phyloP scores from a whole-genome alignment of 2,888 invertebrate species.

The Therioaphis trifolii region DNA sequence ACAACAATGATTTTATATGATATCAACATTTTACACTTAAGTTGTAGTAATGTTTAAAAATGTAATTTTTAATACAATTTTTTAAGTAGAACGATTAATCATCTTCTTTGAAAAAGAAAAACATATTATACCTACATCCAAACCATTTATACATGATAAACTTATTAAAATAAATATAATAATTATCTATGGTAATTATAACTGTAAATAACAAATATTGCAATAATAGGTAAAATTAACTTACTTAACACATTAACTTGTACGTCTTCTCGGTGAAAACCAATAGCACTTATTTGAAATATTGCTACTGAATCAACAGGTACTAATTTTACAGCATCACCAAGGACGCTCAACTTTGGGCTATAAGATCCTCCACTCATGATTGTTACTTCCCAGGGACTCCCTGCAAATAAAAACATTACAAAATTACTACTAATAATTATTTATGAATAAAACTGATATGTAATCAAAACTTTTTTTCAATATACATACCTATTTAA shows the following conservation, averaged over 20 bases:
- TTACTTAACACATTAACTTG: conserved; percentile 73
- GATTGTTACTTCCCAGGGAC: conserved; percentile 94
- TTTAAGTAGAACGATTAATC: too few species aligned
- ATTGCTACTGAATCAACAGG: conserved; percentile 89
- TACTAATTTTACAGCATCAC: conserved; percentile 89
- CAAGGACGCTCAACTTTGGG: conserved; percentile 81
- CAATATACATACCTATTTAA: not conserved
- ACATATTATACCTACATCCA: not conserved
- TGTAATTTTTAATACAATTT: too few species aligned
- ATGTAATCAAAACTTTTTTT: not conserved
- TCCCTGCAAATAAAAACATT: conserved; percentile 73
- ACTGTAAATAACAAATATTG: not conserved
- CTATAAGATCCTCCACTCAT: conserved; percentile 75
- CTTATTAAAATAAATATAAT: not conserved
- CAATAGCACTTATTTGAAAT: conserved; percentile 85
- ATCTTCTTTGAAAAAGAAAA: too few species aligned
- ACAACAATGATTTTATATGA: too few species aligned
- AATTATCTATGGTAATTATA: not conserved
- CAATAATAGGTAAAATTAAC: conserved; percentile 65
- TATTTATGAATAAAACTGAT: not conserved
- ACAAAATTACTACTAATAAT: not conserved
- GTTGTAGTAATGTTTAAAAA: too few species aligned
- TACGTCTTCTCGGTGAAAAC: conserved; percentile 72
- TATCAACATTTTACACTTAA: too few species aligned
- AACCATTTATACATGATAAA: not conserved